Evolutionary conservation across 2,113 vertebrate genomes (phyloP), one percentile per base, ranked within the genome.

Genomic region (Isichthys henryi): DNA sequence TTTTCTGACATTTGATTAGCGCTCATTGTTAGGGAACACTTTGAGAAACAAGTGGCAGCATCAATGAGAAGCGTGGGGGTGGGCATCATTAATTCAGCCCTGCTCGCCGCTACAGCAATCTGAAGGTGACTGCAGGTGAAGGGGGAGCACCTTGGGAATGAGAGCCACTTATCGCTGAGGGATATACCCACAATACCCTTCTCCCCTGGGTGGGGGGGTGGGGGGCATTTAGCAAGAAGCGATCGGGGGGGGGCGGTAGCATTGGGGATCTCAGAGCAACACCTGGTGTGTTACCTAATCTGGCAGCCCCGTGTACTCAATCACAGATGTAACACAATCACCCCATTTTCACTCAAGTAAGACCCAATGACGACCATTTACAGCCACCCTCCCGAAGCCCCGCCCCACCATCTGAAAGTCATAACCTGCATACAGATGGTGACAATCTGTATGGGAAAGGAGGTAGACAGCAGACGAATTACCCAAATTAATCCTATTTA

Each of bases 81-180:
- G 87, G 9, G 87, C 43, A 35, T 66, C 45, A 70, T 88, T 88
- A 77, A 74, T 88, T 74, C 88, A 88, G n/a, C 31, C 52, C 23
- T 2, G 15, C 70, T 77, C 15, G 6, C 70, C 27, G 4, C n/a
- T 46, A 74, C 62, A 74, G 7, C 17, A 48, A 88, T 88, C 23
- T 70, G 21, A 88, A 88, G 56, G 45, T 88, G 56, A 88, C 45
- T 88, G 87, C 58, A 88, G 87, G 66, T 31, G 58, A 74, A 19
- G 58, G 17, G 23, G n/a, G 13, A n/a, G 58, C 62, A 46, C 39
- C 58, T 46, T 49, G 87, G 87, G 45, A 70, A 49, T 19, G 27
- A 23, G 39, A 88, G 87, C 66, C 62, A 88, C 87, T 70, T 88
- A 66, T 3, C 45, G 17, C 27, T 58, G 39, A 88, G 17, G 86